Conservation (phyloP, 2,888 invertebrate genomes). For the Eilema depressum region DNA sequence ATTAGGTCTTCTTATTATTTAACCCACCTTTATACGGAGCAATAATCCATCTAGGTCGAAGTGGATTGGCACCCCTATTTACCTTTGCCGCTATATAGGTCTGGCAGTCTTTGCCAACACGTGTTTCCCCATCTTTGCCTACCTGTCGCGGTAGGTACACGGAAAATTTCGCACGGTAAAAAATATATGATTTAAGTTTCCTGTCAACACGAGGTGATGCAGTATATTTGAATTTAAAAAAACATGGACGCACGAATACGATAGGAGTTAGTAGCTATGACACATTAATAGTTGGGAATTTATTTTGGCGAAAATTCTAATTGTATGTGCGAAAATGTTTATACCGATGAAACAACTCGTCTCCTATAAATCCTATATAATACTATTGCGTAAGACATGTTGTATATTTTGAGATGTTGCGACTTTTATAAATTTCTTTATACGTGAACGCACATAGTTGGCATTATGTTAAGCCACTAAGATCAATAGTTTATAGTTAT, state of each 20-base stretch:
- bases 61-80: too few species aligned
- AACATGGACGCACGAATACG: constrained; percentile 33
- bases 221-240: constrained; percentile 23
- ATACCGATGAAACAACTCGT: constrained; percentile 57
- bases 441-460: constrained; percentile 52
- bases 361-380: constrained; percentile 48
- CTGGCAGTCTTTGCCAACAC: too few species aligned
- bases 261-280: constrained; percentile 27
- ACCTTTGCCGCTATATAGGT: too few species aligned
- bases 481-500: constrained; percentile 44
- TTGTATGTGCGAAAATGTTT: constrained; percentile 68
- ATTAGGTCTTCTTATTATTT: too few species aligned
- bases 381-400: constrained; percentile 64
- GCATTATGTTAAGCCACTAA: constrained; percentile 52
- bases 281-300: constrained; percentile 47
- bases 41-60: too few species aligned
- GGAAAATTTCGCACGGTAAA: constrained; percentile 2
- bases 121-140: not conserved
- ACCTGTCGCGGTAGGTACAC: not conserved
- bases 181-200: not conserved
- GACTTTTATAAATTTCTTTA: constrained; percentile 54
- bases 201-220: constrained; percentile 6
- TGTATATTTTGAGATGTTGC: constrained; percentile 57
- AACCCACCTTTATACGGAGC: too few species aligned
- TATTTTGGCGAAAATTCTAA: constrained; percentile 56